Evolutionary conservation across 2,113 vertebrate genomes (phyloP), one percentile per base, ranked within the genome.

Genomic region (Poeciliopsis turrubarensis): DNA sequence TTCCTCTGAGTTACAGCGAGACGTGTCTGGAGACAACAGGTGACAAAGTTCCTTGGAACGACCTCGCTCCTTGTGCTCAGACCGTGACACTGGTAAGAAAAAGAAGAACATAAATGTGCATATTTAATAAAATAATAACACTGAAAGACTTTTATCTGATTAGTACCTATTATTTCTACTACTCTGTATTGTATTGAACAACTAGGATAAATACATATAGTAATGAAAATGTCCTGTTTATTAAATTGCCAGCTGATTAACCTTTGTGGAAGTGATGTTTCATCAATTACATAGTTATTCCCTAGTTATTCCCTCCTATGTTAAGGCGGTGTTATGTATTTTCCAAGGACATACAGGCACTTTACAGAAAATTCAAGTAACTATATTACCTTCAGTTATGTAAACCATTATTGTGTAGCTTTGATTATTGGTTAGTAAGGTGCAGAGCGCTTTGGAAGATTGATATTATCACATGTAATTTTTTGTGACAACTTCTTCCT

Each of bases 31-130:
- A 72, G 98, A 98, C 47, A 98, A 95, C 80, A 98, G 95, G 73
- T 97, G 97, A 74, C 97, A 96, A 60, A 96, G 95, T 83, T 99
- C 98, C 94, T 97, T 98, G 3, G 97, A 96, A 29, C 97, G 95
- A 0, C 97, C 97, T 17, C 97, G 92, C 86, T 98, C 97, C 0
- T 94, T 94, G 86, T 96, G 95, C 26, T 98, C 97, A 0, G 96
- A 96, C 68, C 96, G 95, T 85, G 97, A 97, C 65, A 97, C 97
- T 99, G 64, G 29, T 67, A 70, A 73, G 65, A 73, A 39, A 69
- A 3, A 60, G 39, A 11, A 41, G 2, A 34, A 60, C 13, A n/a
- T 19, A 26, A 30, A 10, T 6, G 19, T 8, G 65, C 13, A 75
- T 13, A 68, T 44, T 22, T 60, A 25, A 57, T 25, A 57, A 57